Conservation (phyloP, 1,140 invertebrate genomes). For the Habropoda laboriosa region DNA sequence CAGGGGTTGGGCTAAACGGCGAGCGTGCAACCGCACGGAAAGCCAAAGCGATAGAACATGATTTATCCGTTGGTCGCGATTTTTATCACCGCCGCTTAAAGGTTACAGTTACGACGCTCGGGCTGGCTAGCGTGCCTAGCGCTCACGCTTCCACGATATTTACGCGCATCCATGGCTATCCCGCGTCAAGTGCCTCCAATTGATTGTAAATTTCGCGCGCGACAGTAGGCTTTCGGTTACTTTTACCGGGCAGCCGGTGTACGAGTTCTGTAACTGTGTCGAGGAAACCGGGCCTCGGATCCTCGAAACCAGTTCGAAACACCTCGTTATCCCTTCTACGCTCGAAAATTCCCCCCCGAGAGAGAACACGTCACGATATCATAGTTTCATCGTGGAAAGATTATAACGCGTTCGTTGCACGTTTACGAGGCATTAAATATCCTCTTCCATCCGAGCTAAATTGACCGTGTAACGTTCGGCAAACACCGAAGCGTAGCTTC, state of each 20-base stretch:
- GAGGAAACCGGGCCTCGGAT: not conserved
- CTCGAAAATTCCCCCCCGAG: too few species aligned
- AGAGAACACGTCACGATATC: too few species aligned
- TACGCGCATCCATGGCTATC: constrained; percentile 41
- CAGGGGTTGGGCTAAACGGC: not conserved
- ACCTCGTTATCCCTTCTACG: too few species aligned
- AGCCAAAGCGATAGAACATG: constrained; percentile 60
- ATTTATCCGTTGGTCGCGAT: constrained; percentile 69
- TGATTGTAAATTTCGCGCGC: constrained; percentile 49
- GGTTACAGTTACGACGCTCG: constrained; percentile 60
- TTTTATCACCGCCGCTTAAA: constrained; percentile 67
- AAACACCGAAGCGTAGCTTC: too few species aligned
- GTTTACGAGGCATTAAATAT: not conserved
- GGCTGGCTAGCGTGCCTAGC: not conserved
- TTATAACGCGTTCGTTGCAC: not conserved
- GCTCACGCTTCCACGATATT: constrained; percentile 19
- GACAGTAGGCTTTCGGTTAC: constrained; percentile 16
- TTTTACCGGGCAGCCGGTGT: constrained; percentile 8
- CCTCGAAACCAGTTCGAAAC: constrained; percentile 4
- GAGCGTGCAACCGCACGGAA: constrained; percentile 51
- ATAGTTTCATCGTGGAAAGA: too few species aligned
- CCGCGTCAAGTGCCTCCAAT: constrained; percentile 8
- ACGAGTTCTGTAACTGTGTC: constrained; percentile 27
- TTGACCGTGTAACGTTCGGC: too few species aligned
- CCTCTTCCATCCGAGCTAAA: too few species aligned